Conservation (phyloP, 2,888 invertebrate genomes). For the Tipula vernalis region DNA sequence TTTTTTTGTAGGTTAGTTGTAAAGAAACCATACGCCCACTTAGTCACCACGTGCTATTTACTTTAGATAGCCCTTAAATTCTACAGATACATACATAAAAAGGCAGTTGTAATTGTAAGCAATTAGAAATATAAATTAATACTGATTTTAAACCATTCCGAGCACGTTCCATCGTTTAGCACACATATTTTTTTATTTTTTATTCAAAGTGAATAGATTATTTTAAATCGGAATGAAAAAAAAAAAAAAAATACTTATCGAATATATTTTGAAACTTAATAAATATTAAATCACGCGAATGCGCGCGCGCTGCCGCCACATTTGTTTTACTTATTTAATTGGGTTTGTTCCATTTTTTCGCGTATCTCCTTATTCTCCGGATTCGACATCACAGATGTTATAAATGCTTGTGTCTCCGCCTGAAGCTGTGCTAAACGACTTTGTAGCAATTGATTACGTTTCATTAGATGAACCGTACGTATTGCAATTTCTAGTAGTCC, state of each 20-base stretch:
- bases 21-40: not conserved
- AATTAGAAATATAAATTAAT: not conserved
- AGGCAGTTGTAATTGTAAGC: constrained; percentile 4
- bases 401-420: constrained; percentile 48
- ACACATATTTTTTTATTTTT: not conserved
- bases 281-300: not conserved
- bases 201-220: not conserved
- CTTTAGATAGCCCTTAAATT: not conserved
- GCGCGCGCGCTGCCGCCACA: not conserved
- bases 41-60: not conserved
- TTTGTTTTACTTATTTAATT: not conserved
- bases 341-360: constrained; percentile 19
- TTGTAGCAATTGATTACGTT: constrained; percentile 47
- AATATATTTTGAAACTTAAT: not conserved
- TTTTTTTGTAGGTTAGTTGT: not conserved
- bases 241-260: not conserved
- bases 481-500: constrained; percentile 48
- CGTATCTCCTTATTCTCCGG: constrained; percentile 31
- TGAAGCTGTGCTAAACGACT: constrained; percentile 46
- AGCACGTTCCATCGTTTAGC: not conserved
- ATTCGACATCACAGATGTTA: constrained; percentile 45
- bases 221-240: not conserved
- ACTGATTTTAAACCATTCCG: not conserved
- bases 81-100: not conserved
- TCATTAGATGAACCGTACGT: constrained; percentile 48